These are phyloP conservation scores for Tilapia sparmanii DNA, from an alignment of 2,113 vertebrate genomes.

Conservation along the genomic window DNA sequence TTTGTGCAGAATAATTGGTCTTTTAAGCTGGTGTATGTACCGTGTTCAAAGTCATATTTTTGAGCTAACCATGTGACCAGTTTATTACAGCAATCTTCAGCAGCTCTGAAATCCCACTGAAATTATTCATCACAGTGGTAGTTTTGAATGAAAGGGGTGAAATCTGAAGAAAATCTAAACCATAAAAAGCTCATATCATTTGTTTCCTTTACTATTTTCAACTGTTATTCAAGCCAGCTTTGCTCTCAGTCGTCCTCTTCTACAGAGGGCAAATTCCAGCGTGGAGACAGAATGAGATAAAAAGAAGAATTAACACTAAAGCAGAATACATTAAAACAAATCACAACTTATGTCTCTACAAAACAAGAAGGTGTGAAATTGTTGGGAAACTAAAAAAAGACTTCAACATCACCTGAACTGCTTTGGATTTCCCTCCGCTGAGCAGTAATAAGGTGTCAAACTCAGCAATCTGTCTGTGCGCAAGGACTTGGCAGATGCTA, in stretches of 20 bases:
- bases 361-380: neutral
- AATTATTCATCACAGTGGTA: neutral
- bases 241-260: neutral
- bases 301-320: neutral
- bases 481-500: constrained; percentile 25
- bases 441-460: constrained; percentile 48
- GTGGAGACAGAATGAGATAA: neutral
- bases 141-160: neutral
- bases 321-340: neutral
- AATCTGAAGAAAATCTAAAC: neutral
- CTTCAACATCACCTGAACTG: neutral
- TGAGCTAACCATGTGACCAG: neutral
- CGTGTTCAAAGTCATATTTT: neutral
- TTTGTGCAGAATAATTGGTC: constrained; percentile 7
- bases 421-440: neutral
- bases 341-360: neutral
- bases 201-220: constrained; percentile 24
- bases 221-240: constrained; percentile 10
- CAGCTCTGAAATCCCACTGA: neutral
- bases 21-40: neutral
- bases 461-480: constrained; percentile 42
- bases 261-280: neutral
- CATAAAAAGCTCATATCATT: constrained; percentile 13
- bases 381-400: neutral
- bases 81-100: neutral